Percentiles rank a stretch among this genome's conserved stretches.
phyloP scores from a whole-genome alignment of 2,888 invertebrate genomes.

The Flexamia atlantica region DNA sequence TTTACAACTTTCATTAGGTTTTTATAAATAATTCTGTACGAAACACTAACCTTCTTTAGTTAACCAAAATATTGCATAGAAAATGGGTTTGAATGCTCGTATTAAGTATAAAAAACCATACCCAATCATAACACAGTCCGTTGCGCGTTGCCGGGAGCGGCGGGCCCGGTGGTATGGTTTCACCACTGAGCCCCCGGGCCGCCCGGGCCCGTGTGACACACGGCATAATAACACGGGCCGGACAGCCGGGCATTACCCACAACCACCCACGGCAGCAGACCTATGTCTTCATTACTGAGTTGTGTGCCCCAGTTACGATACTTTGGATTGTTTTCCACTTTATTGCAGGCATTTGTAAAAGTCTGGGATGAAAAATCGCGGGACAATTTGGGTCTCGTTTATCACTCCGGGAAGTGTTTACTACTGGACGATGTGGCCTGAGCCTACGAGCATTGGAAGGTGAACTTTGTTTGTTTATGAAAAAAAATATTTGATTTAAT shows the following conservation, averaged over 20 bases:
- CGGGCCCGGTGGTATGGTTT: constrained; percentile 47
- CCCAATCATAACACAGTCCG: too few relatives aligned
- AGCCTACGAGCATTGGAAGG: too few relatives aligned
- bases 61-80: too few relatives aligned
- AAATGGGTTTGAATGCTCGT: too few relatives aligned
- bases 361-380: constrained; percentile 9
- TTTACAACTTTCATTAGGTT: too few relatives aligned
- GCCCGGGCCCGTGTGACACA: constrained; percentile 30
- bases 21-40: too few relatives aligned
- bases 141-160: too few relatives aligned
- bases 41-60: too few relatives aligned
- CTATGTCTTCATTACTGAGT: constrained; percentile 29
- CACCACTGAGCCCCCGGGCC: not conserved
- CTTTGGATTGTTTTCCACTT: constrained; percentile 11
- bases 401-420: not conserved
- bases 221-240: constrained; percentile 9
- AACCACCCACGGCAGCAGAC: constrained; percentile 14
- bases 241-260: constrained; percentile 26
- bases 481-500: too few relatives aligned
- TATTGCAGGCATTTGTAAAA: constrained; percentile 16
- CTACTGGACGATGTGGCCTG: too few relatives aligned
- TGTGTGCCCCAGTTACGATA: constrained; percentile 20
- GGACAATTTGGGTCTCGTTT: constrained; percentile 1
- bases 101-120: too few relatives aligned
- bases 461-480: too few relatives aligned